A percentile compares a stretch with the other conserved stretches of the same genome.
Conservation (phyloP, 2,113 vertebrate species). For the Centropristis striata region DNA sequence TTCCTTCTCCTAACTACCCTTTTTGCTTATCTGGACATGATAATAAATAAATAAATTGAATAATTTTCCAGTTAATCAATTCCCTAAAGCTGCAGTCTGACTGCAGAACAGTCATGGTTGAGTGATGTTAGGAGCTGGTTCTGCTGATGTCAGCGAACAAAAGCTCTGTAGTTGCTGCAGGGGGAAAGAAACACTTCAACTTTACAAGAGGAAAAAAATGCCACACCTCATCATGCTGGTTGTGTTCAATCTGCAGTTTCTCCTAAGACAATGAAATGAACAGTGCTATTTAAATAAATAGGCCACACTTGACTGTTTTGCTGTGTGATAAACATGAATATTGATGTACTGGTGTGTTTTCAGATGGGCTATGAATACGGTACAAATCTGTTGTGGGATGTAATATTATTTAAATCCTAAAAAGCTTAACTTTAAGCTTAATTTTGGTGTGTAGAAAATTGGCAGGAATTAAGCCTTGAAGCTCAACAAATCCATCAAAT, state of each 20-base stretch:
- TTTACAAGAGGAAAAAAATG: slow-evolving; percentile 5
- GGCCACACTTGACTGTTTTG: neutral
- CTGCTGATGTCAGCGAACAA: slow-evolving; percentile 73
- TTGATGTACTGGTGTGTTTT: too few species aligned
- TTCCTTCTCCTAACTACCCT: neutral
- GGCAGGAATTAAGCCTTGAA: too few species aligned
- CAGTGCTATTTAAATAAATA: neutral
- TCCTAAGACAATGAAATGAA: neutral
- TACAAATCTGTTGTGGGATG: too few species aligned
- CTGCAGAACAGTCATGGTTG: slow-evolving; percentile 77
- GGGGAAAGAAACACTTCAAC: slow-evolving; percentile 28
- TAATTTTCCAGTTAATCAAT: slow-evolving; percentile 45
- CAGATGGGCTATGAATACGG: too few species aligned
- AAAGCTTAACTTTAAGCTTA: too few species aligned
- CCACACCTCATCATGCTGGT: neutral
- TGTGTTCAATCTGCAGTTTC: neutral
- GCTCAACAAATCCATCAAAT: neutral
- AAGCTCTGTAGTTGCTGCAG: slow-evolving; percentile 58
- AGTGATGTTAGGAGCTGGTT: slow-evolving; percentile 56
- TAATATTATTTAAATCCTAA: too few species aligned
- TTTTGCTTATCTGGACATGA: neutral
- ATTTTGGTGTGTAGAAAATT: too few species aligned
- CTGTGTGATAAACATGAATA: too few species aligned
- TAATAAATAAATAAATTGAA: neutral
- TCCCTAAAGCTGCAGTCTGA: slow-evolving; percentile 62